Evolutionary conservation across 1,140 invertebrate species (phyloP).

Genomic region (Pogonomyrmex californicus): DNA sequence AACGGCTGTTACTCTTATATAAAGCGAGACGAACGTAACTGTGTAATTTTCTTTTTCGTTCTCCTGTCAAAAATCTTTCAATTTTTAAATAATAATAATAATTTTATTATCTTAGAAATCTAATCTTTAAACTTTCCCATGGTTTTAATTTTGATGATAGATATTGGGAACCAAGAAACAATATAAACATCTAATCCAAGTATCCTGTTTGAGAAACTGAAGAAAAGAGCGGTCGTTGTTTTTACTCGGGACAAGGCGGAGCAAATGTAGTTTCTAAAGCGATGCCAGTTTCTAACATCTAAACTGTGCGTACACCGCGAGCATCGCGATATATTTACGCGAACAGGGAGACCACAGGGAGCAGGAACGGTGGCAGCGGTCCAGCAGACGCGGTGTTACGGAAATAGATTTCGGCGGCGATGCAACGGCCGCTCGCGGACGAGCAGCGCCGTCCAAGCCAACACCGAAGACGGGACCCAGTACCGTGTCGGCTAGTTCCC

Average conservation of each 20-base stretch:
- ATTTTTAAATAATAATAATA: neutral
- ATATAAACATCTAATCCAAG: neutral
- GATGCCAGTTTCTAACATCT: slow-evolving; percentile 45
- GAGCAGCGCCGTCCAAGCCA: slow-evolving; percentile 45
- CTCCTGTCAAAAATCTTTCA: neutral
- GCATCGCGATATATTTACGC: slow-evolving; percentile 84
- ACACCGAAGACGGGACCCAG: slow-evolving; percentile 69
- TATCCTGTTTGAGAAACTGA: neutral
- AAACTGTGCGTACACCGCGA: slow-evolving; percentile 15
- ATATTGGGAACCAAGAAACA: neutral
- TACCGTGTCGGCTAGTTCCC: slow-evolving; percentile 80
- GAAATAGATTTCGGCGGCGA: slow-evolving; percentile 83
- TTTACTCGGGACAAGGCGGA: neutral
- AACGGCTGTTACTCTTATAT: neutral
- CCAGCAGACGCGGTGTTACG: slow-evolving; percentile 79
- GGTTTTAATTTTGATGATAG: neutral
- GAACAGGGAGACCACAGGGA: slow-evolving; percentile 83
- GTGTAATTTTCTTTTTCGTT: neutral
- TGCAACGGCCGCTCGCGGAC: slow-evolving; percentile 73
- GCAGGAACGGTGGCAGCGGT: slow-evolving; percentile 82
- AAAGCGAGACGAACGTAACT: neutral
- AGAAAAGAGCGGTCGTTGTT: neutral
- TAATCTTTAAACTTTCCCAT: neutral
- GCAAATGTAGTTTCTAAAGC: neutral
- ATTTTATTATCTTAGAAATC: neutral